Percentiles rank a stretch among this genome's conserved stretches.
Evolutionary conservation across 2,113 vertebrate genomes (phyloP).

Genomic region (Myotis lucifugus): DNA sequence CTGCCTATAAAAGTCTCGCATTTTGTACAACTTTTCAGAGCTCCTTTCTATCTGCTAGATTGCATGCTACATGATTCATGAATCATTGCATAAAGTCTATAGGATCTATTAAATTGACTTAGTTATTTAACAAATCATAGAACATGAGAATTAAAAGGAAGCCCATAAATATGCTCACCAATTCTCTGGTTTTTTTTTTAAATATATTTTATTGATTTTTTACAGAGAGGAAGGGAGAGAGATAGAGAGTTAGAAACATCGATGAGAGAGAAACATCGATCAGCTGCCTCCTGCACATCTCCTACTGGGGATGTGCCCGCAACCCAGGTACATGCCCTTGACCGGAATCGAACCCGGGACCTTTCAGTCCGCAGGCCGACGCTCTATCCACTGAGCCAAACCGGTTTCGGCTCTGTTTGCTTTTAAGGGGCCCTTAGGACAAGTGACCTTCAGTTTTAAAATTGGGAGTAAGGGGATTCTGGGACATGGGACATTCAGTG

Average conservation of each 20-base stretch:
- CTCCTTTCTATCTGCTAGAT: background rate
- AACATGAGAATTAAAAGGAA: background rate
- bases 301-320: too few relatives aligned
- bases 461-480: background rate
- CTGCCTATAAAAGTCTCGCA: background rate
- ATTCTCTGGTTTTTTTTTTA: too few relatives aligned
- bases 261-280: too few relatives aligned
- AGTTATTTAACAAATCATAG: background rate
- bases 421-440: background rate
- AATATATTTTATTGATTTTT: too few relatives aligned
- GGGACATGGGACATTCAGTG: background rate
- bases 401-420: too few relatives aligned
- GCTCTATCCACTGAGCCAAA: too few relatives aligned
- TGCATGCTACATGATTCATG: background rate
- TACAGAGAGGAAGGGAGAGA: too few relatives aligned
- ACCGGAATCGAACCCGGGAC: too few relatives aligned
- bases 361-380: too few relatives aligned
- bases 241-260: too few relatives aligned
- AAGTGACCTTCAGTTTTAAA: constrained; percentile 1
- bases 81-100: background rate
- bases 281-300: too few relatives aligned
- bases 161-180: background rate
- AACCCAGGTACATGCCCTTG: too few relatives aligned
- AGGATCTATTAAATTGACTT: background rate
- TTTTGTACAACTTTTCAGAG: background rate